Evolutionary conservation across 2,797 vertebrate species (phyloP).

Genomic region (Apogon talboti): DNA sequence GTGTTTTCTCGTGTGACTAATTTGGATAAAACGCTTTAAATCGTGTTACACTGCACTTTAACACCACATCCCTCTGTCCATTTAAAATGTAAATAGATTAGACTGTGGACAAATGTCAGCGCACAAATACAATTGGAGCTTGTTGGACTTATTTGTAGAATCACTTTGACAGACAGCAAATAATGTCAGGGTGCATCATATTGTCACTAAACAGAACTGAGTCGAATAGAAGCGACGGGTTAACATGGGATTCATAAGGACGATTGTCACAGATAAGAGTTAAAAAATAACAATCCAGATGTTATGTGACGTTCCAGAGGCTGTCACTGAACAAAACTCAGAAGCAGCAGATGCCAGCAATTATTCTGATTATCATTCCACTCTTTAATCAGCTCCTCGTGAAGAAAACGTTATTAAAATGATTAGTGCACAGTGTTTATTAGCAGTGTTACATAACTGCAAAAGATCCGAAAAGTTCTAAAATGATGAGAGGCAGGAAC

Average conservation of each 20-base stretch:
- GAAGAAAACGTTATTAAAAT: background rate
- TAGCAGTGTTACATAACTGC: background rate
- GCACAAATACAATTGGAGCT: constrained; percentile 34
- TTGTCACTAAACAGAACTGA: constrained; percentile 8
- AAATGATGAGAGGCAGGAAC: background rate
- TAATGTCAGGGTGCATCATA: constrained; percentile 9
- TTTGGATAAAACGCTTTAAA: constrained; percentile 13
- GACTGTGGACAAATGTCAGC: constrained; percentile 31
- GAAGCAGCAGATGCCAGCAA: constrained; percentile 1
- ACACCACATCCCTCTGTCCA: background rate
- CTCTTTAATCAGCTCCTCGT: background rate
- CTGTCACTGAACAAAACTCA: background rate
- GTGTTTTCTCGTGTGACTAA: constrained; percentile 5
- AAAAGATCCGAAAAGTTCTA: background rate
- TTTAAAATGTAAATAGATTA: constrained; percentile 24
- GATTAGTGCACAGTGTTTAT: background rate
- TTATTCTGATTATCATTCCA: constrained; percentile 25
- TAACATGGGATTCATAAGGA: too few species aligned
- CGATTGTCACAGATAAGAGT: background rate
- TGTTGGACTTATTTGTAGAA: constrained; percentile 17
- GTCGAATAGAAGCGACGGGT: background rate
- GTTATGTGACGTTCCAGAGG: background rate
- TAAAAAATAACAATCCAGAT: background rate
- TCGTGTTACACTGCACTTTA: background rate
- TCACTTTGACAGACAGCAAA: constrained; percentile 11